Conservation (phyloP, 2,888 invertebrate genomes). For the Heliconius sara region DNA sequence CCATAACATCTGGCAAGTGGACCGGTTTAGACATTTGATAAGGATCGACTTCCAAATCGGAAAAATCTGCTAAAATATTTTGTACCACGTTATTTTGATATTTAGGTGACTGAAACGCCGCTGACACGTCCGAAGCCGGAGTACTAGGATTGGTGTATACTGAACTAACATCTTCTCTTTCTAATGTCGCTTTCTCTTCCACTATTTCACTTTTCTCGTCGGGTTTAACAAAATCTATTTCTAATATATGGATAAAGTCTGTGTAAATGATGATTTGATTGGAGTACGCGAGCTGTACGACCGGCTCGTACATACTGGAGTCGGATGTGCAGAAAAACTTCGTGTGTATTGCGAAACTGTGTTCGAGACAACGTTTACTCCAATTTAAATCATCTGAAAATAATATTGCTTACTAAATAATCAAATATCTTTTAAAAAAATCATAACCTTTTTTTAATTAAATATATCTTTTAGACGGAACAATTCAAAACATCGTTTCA, state of each 20-base stretch:
- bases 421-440: not conserved
- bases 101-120: constrained; percentile 79
- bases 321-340: constrained; percentile 95
- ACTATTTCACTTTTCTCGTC: constrained; percentile 67
- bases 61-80: constrained; percentile 86
- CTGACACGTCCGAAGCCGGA: constrained; percentile 72
- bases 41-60: constrained; percentile 84
- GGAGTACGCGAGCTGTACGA: constrained; percentile 87
- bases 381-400: constrained; percentile 79
- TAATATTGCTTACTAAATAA: not conserved
- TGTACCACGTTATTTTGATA: constrained; percentile 84
- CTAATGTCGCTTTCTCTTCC: constrained; percentile 67
- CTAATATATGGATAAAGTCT: constrained; percentile 92
- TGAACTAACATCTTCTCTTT: constrained; percentile 69
- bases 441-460: no score
- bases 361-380: constrained; percentile 90
- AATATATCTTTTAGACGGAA: no score
- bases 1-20: constrained; percentile 75
- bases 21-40: constrained; percentile 74
- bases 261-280: constrained; percentile 92
- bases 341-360: constrained; percentile 96
- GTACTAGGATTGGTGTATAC: constrained; percentile 70
- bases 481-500: no score
- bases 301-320: constrained; percentile 89
- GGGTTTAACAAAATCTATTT: constrained; percentile 82